phyloP scores from a whole-genome alignment of 2,113 vertebrate species.

The Psephotus haematonotus region DNA sequence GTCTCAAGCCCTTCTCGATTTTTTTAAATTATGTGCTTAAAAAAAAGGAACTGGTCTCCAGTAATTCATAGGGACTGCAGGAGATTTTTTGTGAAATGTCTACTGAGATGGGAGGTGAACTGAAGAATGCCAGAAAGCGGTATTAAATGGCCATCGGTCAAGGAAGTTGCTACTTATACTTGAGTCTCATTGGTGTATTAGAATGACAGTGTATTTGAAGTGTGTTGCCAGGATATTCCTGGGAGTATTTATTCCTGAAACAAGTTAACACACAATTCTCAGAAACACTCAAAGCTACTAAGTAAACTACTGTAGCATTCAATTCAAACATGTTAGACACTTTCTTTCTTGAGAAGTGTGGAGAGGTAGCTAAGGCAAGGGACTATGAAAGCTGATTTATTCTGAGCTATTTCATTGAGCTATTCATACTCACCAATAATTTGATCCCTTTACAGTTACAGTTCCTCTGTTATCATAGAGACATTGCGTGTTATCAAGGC shows the following conservation, averaged over 20 bases:
- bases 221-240: neutral
- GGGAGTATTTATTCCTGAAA: neutral
- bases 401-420: neutral
- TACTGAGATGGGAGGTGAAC: neutral
- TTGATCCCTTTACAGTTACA: neutral
- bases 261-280: neutral
- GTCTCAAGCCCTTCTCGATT: neutral
- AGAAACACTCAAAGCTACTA: neutral
- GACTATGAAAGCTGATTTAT: neutral
- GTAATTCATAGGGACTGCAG: neutral
- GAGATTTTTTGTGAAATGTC: neutral
- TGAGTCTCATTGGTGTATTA: neutral
- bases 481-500: neutral
- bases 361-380: neutral
- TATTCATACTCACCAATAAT: neutral
- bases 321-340: neutral
- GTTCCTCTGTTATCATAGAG: neutral
- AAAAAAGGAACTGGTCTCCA: neutral
- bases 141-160: neutral
- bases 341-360: neutral
- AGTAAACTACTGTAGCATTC: neutral
- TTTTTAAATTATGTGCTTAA: neutral
- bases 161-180: neutral
- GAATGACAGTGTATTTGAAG: neutral
- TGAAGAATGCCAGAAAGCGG: neutral